Evolutionary conservation across 2,888 invertebrate species (phyloP).

Genomic region (Cistogaster globosa): DNA sequence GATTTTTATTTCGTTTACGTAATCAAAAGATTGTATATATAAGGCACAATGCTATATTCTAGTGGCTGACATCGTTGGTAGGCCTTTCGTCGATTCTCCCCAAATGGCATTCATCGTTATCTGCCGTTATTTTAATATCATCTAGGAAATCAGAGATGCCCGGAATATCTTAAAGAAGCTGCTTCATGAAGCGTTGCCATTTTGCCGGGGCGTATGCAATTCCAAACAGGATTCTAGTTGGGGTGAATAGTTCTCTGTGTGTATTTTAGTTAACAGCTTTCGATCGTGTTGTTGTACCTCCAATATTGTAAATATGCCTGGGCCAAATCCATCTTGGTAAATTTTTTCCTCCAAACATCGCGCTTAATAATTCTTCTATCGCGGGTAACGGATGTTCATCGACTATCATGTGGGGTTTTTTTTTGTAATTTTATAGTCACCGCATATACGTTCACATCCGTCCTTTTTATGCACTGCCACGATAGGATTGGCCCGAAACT

Average conservation of each 20-base stretch:
- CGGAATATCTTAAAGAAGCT: no score
- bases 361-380: slow-evolving; percentile 71
- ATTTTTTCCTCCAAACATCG: slow-evolving; percentile 66
- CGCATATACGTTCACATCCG: slow-evolving; percentile 58
- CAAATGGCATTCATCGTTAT: no score
- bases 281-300: no score
- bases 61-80: no score
- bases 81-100: slow-evolving; percentile 57
- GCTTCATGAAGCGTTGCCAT: no score
- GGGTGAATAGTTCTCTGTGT: no score
- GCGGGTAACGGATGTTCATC: slow-evolving; percentile 74
- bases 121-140: no score
- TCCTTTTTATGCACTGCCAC: neutral
- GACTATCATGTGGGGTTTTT: slow-evolving; percentile 71
- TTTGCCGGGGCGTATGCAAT: no score
- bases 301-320: no score
- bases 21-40: slow-evolving; percentile 42
- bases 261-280: no score
- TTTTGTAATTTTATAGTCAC: slow-evolving; percentile 72
- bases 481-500: neutral
- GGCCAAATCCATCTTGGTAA: slow-evolving; percentile 74
- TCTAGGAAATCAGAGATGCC: no score
- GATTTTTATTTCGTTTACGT: slow-evolving; percentile 32
- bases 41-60: slow-evolving; percentile 68
- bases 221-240: no score